Conservation (phyloP, 2,113 vertebrate genomes). For the Lagopus leucura region DNA sequence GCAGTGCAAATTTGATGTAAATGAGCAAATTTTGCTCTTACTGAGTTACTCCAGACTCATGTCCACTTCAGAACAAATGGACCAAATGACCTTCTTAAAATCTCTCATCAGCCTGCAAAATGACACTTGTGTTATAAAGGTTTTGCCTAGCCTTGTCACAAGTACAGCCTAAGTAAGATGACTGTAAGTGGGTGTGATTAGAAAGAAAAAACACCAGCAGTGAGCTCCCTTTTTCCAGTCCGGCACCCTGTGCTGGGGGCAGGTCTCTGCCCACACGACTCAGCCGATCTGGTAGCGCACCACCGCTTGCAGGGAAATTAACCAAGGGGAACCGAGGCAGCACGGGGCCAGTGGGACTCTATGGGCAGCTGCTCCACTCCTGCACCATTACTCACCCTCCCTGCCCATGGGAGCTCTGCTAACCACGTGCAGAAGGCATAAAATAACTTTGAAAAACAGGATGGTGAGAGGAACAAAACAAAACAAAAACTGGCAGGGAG, state of each 20-base stretch:
- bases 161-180: neutral
- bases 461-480: neutral
- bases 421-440: accelerated
- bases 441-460: slow-evolving; percentile 2
- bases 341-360: accelerated
- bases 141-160: slow-evolving; percentile 23
- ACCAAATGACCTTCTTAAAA: slow-evolving; percentile 50
- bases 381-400: neutral
- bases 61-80: neutral
- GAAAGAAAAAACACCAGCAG: neutral
- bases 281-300: accelerated
- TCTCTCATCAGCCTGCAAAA: slow-evolving; percentile 37
- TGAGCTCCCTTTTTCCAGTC: neutral
- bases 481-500: neutral
- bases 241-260: neutral
- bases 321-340: accelerated
- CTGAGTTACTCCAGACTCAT: accelerated
- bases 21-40: neutral
- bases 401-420: neutral
- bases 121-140: slow-evolving; percentile 44
- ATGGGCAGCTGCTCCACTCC: neutral
- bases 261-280: neutral
- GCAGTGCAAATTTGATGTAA: neutral
- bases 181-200: slow-evolving; percentile 22
- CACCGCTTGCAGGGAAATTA: neutral